Evolutionary conservation across 2,797 vertebrate species (phyloP).

Genomic region (Chrosomus eos): DNA sequence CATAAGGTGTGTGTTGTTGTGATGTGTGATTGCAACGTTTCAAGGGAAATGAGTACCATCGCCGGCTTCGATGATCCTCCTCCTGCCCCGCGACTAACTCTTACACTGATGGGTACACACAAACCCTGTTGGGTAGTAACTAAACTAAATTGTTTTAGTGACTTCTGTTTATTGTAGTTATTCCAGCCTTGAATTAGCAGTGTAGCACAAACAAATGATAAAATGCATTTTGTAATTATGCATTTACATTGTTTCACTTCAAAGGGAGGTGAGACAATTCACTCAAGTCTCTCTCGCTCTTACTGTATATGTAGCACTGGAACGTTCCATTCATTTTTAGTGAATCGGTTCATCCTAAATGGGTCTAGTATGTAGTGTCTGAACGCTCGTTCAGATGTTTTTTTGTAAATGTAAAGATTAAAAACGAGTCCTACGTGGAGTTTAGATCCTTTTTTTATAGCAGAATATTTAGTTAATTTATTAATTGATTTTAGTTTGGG

Average conservation of each 20-base stretch:
- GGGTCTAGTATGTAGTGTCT: not conserved
- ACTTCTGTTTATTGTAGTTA: not conserved
- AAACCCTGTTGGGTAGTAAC: not conserved
- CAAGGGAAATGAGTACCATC: constrained; percentile 68
- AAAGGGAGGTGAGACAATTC: not conserved
- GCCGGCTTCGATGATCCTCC: not conserved
- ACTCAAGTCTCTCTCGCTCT: not conserved
- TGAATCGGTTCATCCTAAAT: not conserved
- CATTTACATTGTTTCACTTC: not conserved
- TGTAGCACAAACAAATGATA: not conserved
- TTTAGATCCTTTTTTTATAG: not conserved
- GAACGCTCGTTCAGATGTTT: not conserved
- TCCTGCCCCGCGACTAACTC: not conserved
- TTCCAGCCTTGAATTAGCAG: not conserved
- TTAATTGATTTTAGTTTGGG: not conserved
- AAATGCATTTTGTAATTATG: not conserved
- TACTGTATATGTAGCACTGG: not conserved
- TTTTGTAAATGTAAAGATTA: not conserved
- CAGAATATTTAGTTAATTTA: not conserved
- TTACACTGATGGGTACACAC: not conserved
- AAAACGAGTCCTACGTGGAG: not conserved
- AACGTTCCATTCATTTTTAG: not conserved
- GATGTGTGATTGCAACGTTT: constrained; percentile 70
- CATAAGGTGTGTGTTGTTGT: constrained; percentile 37
- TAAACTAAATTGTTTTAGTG: constrained; percentile 5